Evolutionary conservation across 2,797 vertebrate genomes (phyloP), one percentile per base, ranked within the genome.

Genomic region (Diplodus puntazzo): DNA sequence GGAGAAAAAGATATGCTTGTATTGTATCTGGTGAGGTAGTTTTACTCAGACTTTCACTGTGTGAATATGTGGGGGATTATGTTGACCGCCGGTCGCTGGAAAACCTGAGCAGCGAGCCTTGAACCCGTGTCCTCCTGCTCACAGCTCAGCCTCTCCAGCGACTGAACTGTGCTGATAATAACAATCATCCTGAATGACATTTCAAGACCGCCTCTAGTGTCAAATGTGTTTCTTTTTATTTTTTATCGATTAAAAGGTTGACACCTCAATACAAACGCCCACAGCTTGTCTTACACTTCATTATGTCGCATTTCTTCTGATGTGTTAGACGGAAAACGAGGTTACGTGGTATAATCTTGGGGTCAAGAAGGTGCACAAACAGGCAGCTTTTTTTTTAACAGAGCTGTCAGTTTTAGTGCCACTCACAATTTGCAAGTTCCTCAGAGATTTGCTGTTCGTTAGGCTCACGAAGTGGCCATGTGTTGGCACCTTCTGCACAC

Each of bases 401-500:
- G 14, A 61, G 62, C 73, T 43, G 80, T 70, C 73, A 12, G 48
- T 48, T 77, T 73, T 16, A 16, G 21, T 66, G 21, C 27, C 55
- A 1, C 52, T 61, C 54, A 46, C 69, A 66, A 46, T 66, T 68
- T 42, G 6, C 23, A 49, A 0, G 55, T 53, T 74, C 77, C 81
- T 70, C 30, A 53, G 86, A 80, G 75, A 72, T 67, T 81, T 69
- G 27, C 57, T 75, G 67, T 74, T 81, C 4, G 55, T 79, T 77
- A 62, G 59, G 27, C 69, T 81, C 61, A 65, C 80, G 75, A 81
- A 77, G 77, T 13, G 43, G 43, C 61, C 80, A 61, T 87, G 81
- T 86, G 82, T 83, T 79, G 66, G 58, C 67, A 57, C 73, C 67
- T 75, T 80, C 75, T 81, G 77, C 78, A 77, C 69, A 20, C 30